Percentiles rank a stretch among this genome's conserved stretches.
phyloP scores from a whole-genome alignment of 2,797 vertebrate genomes.

The Hypotaenidia philippensis region DNA sequence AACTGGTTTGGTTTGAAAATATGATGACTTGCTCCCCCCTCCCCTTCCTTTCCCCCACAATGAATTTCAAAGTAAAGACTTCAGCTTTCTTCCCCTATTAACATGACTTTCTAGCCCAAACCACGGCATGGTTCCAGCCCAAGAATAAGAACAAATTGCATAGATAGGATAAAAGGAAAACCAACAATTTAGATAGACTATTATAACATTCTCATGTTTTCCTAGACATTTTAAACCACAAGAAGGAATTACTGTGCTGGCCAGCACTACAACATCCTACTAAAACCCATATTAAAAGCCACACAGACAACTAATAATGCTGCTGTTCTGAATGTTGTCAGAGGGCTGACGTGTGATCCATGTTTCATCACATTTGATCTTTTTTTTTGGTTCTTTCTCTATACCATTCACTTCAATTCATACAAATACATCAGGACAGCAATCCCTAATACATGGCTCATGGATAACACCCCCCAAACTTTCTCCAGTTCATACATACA shows the following conservation, averaged over 20 bases:
- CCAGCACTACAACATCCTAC: not conserved
- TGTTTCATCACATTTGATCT: not conserved
- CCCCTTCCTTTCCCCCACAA: too few species aligned
- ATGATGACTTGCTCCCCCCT: not conserved
- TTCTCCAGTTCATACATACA: not conserved
- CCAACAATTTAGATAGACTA: not conserved
- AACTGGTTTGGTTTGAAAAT: slow-evolving; percentile 34
- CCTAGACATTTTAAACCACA: not conserved
- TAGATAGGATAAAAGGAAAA: not conserved
- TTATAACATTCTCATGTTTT: not conserved
- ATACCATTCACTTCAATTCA: not conserved
- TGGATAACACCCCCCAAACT: not conserved
- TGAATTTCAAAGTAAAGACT: slow-evolving; percentile 36
- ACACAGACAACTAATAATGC: not conserved
- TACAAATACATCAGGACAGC: not conserved
- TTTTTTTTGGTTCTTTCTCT: not conserved
- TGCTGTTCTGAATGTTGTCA: not conserved
- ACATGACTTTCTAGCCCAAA: slow-evolving; percentile 1
- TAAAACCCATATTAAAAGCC: slow-evolving; percentile 3
- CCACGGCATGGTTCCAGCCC: not conserved
- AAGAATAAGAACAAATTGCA: not conserved
- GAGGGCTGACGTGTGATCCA: not conserved
- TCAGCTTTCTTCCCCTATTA: not conserved
- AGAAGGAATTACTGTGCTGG: not conserved
- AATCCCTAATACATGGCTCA: not conserved